A percentile compares a stretch with the other conserved stretches of the same genome.
phyloP scores from a whole-genome alignment of 2,888 invertebrate species.

The Eristalis intricaria region DNA sequence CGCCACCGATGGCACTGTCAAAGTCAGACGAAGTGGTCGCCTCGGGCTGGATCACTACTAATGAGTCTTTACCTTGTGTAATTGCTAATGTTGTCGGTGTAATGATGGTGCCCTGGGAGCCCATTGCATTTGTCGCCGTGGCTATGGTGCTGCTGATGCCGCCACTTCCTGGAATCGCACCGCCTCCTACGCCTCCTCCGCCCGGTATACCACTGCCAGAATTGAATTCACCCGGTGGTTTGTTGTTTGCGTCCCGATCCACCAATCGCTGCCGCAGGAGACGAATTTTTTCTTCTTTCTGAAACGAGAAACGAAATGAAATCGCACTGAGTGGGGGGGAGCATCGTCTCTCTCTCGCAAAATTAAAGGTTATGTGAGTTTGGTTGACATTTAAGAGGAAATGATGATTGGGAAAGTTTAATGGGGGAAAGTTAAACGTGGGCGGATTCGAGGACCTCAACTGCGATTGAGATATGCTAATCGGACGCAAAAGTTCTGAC shows the following conservation, averaged over 20 bases:
- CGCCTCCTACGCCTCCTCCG: constrained; percentile 71
- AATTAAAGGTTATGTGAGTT: constrained; percentile 78
- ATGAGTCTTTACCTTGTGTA: constrained; percentile 82
- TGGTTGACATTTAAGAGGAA: not conserved
- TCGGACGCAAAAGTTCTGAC: not conserved
- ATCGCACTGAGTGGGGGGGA: not conserved
- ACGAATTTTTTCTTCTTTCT: constrained; percentile 95
- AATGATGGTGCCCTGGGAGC: constrained; percentile 80
- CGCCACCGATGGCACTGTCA: constrained; percentile 87
- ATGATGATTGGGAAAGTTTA: not conserved
- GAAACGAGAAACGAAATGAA: constrained; percentile 72
- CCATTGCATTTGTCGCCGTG: constrained; percentile 76
- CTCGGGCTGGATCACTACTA: constrained; percentile 88
- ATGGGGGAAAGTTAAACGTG: not conserved
- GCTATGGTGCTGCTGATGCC: constrained; percentile 70
- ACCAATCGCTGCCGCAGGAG: constrained; percentile 90
- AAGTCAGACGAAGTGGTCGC: constrained; percentile 85
- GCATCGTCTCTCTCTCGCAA: constrained; percentile 6
- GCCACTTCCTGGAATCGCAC: constrained; percentile 61
- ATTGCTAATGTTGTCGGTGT: constrained; percentile 88
- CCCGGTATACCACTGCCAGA: constrained; percentile 73
- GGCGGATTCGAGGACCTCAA: not conserved
- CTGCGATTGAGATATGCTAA: not conserved
- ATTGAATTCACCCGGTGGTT: constrained; percentile 77
- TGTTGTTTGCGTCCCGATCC: constrained; percentile 87